phyloP scores from a whole-genome alignment of 2,113 vertebrate genomes.

The Scytalopus superciliaris region DNA sequence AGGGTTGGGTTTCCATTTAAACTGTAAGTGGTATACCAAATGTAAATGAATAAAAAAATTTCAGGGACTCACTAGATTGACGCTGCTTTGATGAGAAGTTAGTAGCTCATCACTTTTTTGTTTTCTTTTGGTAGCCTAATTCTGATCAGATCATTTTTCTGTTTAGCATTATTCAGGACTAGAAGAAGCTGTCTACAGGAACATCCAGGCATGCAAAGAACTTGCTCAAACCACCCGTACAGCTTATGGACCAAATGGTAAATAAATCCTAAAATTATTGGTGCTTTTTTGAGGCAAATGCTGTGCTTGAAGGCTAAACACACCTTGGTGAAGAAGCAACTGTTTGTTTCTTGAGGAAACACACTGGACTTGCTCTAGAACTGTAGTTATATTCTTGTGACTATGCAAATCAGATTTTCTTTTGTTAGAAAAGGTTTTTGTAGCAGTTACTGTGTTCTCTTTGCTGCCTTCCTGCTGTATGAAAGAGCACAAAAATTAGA shows the following conservation, averaged over 20 bases:
- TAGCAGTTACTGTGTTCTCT: neutral
- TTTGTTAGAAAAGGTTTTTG: neutral
- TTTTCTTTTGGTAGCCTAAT: neutral
- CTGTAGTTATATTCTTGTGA: neutral
- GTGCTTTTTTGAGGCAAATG: neutral
- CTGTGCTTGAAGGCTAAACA: neutral
- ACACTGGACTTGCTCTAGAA: neutral
- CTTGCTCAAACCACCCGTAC: conserved; percentile 95
- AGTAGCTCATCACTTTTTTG: neutral
- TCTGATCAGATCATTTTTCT: neutral
- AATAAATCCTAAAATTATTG: neutral
- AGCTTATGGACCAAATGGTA: conserved; percentile 96
- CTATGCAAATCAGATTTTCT: neutral
- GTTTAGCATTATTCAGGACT: conserved; percentile 93
- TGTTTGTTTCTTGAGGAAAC: neutral
- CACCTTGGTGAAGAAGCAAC: neutral
- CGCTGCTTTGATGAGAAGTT: neutral
- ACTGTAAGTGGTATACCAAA: neutral
- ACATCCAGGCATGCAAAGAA: conserved; percentile 97
- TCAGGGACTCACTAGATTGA: neutral
- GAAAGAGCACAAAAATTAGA: neutral
- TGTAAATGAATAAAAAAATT: neutral
- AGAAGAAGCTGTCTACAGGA: conserved; percentile 94
- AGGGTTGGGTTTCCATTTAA: neutral
- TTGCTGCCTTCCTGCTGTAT: neutral